These are phyloP conservation scores for Pollenia griseotomentosa DNA, from an alignment of 2,888 invertebrate genomes.

Conservation along the genomic window DNA sequence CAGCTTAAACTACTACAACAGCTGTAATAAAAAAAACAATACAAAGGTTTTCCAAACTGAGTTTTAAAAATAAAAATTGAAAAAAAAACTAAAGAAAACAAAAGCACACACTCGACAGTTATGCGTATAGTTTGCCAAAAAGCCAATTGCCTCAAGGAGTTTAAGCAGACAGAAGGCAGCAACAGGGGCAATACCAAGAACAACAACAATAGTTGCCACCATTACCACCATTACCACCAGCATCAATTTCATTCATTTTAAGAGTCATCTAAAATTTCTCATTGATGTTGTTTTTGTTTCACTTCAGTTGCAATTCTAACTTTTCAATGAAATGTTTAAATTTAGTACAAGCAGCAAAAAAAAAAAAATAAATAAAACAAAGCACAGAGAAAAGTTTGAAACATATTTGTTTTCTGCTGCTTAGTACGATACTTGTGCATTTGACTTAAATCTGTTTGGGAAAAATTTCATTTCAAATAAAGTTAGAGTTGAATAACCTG, in stretches of 20 bases:
- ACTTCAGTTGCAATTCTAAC: slow-evolving; percentile 47
- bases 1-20: slow-evolving; percentile 32
- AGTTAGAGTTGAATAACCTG: slow-evolving; percentile 52
- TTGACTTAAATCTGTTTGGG: slow-evolving; percentile 28
- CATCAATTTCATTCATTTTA: slow-evolving; percentile 55
- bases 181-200: slow-evolving; percentile 17
- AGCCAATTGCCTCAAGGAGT: slow-evolving; percentile 68
- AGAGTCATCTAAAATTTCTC: slow-evolving; percentile 57
- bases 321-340: slow-evolving; percentile 59
- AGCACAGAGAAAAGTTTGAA: slow-evolving; percentile 17
- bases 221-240: slow-evolving; percentile 50
- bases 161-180: slow-evolving; percentile 42
- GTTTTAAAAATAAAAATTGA: too few relatives aligned
- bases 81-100: slow-evolving; percentile 22
- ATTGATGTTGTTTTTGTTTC: slow-evolving; percentile 45
- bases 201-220: slow-evolving; percentile 22
- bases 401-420: slow-evolving; percentile 25
- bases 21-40: not conserved
- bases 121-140: slow-evolving; percentile 65
- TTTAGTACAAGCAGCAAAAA: slow-evolving; percentile 32
- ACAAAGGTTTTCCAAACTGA: slow-evolving; percentile 35
- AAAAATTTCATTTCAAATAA: slow-evolving; percentile 32
- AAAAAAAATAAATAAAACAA: not conserved
- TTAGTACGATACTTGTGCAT: slow-evolving; percentile 10
- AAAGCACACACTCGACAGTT: slow-evolving; percentile 58